Base-by-base conservation (phyloP, 2,797 vertebrate species). In the Thaleichthys pacificus region DNA sequence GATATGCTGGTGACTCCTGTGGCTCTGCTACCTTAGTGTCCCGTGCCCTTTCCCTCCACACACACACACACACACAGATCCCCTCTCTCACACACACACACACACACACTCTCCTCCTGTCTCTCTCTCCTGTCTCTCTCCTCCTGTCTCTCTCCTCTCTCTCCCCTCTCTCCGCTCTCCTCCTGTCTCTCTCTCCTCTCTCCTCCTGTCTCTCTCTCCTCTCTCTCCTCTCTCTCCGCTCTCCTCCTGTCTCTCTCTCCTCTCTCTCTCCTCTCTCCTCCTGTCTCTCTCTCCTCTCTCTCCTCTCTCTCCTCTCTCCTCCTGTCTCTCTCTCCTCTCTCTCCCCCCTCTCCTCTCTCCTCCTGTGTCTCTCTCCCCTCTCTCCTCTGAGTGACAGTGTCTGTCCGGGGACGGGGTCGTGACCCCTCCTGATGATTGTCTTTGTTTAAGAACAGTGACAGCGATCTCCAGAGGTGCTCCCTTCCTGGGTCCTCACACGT, bases 401-500 rank as follows among this genome's bases (percentile, higher is more conserved):
- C 74, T 72, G 80, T 77, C 74, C 14, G 68, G 81, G 71, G 79
- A 89, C 74, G 69, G n/a, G 3, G 72, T 72, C 49, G 68, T 77
- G 71, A 80, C 83, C 80, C 70, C 78, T 81, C 71, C 82, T 71
- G 79, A 82, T 82, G 17, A 83, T 87, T 91, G 88, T 92, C 86
- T 90, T 80, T 58, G 65, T 89, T 88, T 81, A 82, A 80, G 79
- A 85, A 89, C 84, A 89, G 81, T 66, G 69, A 72, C 82, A 76
- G 35, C 66, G 56, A 77, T 88, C 82, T 86, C 84, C 73, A 62
- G 75, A 87, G 77, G 78, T 82, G 80, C 79, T 84, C 77, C 74
- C 82, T 76, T 71, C 85, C 85, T 76, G 82, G 86, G 77, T 74
- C 21, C 51, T 81, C 78, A 78, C 83, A 83, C 81, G 80, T 90